Percentiles rank a stretch among this genome's conserved stretches.
Evolutionary conservation across 2,888 invertebrate species (phyloP).

Genomic region (Volucella inflata): DNA sequence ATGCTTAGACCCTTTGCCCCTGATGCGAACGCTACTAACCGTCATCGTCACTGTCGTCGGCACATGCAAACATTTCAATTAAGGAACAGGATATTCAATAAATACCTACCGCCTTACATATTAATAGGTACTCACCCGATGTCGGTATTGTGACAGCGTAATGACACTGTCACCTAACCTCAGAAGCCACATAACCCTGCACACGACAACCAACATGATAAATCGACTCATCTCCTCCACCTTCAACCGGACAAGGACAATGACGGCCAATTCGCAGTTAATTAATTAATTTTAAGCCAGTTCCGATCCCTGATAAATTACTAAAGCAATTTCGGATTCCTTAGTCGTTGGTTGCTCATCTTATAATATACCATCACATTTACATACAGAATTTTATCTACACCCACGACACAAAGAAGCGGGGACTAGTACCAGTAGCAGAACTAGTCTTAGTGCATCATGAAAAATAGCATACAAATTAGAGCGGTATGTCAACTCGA

Average conservation of each 20-base stretch:
- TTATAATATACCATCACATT: background rate
- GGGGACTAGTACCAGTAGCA: no score
- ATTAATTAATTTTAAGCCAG: constrained; percentile 70
- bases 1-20: constrained; percentile 1
- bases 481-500: constrained; percentile 55
- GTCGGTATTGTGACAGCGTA: constrained; percentile 67
- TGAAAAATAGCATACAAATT: constrained; percentile 68
- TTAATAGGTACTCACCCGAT: constrained; percentile 48
- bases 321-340: constrained; percentile 60
- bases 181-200: constrained; percentile 12
- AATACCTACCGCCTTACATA: constrained; percentile 36
- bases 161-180: constrained; percentile 70
- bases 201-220: constrained; percentile 44
- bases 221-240: constrained; percentile 41
- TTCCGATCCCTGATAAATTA: constrained; percentile 68
- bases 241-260: constrained; percentile 42
- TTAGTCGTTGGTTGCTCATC: constrained; percentile 46
- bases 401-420: constrained; percentile 3
- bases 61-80: constrained; percentile 66
- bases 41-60: background rate
- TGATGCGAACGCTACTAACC: no score
- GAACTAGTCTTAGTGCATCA: constrained; percentile 7
- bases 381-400: no score
- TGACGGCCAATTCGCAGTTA: constrained; percentile 58
- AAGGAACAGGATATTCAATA: constrained; percentile 53